A percentile compares a stretch with the other conserved stretches of the same genome.
Conservation (phyloP, 2,113 vertebrate species). For the Aphelocoma coerulescens region DNA sequence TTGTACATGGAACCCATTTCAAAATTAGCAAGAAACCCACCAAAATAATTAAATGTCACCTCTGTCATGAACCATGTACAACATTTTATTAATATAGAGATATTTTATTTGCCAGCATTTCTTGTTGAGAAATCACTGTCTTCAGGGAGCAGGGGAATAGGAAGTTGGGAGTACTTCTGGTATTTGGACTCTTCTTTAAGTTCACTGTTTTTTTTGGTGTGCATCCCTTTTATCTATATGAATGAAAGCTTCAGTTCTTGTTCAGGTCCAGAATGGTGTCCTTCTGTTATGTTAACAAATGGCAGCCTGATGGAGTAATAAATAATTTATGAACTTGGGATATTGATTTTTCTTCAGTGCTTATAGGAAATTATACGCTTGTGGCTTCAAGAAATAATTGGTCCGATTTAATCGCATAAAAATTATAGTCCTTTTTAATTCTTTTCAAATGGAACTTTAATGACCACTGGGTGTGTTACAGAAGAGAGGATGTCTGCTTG, state of each 20-base stretch:
- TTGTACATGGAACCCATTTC: background rate
- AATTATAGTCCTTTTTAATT: constrained; percentile 59
- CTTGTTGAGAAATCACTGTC: background rate
- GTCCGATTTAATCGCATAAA: constrained; percentile 51
- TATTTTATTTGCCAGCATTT: background rate
- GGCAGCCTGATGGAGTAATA: constrained; percentile 23
- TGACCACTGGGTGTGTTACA: background rate
- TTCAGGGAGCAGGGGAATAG: background rate
- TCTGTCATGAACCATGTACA: background rate
- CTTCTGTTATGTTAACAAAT: constrained; percentile 4
- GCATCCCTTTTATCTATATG: background rate
- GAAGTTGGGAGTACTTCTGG: background rate
- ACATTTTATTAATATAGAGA: background rate
- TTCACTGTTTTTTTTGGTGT: background rate
- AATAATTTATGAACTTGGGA: constrained; percentile 53
- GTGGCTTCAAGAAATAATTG: constrained; percentile 47
- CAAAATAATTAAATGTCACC: background rate
- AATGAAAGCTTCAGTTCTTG: background rate
- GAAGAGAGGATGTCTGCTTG: background rate
- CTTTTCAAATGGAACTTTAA: constrained; percentile 53
- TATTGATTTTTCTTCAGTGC: constrained; percentile 58
- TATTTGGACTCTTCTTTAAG: background rate
- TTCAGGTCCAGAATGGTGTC: background rate
- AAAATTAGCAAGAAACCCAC: background rate
- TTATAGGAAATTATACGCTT: constrained; percentile 57